phyloP scores from a whole-genome alignment of 2,888 invertebrate species.

The Euzophera pinguis region DNA sequence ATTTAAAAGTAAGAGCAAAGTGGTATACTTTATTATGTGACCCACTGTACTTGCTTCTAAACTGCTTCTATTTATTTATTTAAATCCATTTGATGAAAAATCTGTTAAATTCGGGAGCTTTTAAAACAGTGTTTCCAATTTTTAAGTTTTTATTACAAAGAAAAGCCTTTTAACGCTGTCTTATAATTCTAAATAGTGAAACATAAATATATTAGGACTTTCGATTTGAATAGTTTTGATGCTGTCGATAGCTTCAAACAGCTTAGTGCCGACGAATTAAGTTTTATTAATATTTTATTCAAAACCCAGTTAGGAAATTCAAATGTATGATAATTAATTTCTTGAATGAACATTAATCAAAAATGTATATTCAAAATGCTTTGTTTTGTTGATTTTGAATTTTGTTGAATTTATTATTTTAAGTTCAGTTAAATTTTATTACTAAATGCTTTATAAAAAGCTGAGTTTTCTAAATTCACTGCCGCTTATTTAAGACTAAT shows the following conservation, averaged over 20 bases:
- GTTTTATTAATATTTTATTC: background rate
- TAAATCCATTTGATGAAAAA: conserved; percentile 13
- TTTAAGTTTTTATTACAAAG: no score
- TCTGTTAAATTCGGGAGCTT: conserved; percentile 11
- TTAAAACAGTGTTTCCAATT: background rate
- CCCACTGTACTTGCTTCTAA: conserved; percentile 35
- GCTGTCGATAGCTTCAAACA: background rate
- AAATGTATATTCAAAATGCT: no score
- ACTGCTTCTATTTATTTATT: conserved; percentile 64
- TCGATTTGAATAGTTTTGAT: background rate
- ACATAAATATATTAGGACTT: no score
- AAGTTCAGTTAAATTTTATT: no score
- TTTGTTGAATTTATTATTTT: no score
- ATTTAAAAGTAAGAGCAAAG: no score
- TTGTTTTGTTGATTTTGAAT: no score
- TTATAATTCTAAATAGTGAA: no score
- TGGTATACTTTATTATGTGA: no score
- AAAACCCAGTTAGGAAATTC: conserved; percentile 12
- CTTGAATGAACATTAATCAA: background rate
- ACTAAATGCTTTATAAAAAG: background rate
- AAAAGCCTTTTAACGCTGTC: no score
- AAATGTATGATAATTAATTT: background rate
- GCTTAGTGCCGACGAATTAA: no score
- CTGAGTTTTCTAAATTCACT: background rate
- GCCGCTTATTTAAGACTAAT: conserved; percentile 1